These are phyloP conservation scores for Pipra filicauda DNA, from an alignment of 2,113 vertebrate genomes.

Conservation along the genomic window DNA sequence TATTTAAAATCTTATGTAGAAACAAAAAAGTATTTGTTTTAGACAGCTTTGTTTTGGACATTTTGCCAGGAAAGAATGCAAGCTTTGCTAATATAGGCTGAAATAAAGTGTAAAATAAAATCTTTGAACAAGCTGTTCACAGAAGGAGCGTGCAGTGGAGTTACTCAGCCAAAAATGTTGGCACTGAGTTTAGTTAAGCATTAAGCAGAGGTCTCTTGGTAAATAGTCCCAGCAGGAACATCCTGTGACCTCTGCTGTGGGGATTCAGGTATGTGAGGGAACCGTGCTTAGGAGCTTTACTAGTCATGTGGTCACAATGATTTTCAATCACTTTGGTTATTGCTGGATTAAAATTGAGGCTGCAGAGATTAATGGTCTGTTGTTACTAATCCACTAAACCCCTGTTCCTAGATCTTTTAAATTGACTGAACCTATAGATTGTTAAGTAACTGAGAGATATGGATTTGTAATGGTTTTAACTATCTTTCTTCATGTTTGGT, in stretches of 20 bases:
- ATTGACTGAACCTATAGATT: conserved; percentile 68
- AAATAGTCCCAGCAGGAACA: conserved; percentile 17
- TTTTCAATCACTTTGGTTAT: conserved; percentile 65
- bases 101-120: not conserved
- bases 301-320: conserved; percentile 28
- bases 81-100: not conserved
- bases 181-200: not conserved
- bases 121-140: not conserved
- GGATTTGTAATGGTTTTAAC: conserved; percentile 35
- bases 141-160: not conserved
- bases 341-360: conserved; percentile 74
- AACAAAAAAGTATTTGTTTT: conserved; percentile 16
- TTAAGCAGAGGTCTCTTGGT: not conserved
- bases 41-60: not conserved
- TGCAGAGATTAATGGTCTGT: conserved; percentile 77
- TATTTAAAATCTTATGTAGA: not conserved
- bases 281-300: conserved; percentile 44
- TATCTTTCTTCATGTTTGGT: not conserved
- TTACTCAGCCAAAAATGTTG: not conserved
- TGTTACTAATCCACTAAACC: conserved; percentile 76
- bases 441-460: conserved; percentile 38
- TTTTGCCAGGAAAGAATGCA: not conserved
- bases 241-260: conserved; percentile 6
- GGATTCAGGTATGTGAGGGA: conserved; percentile 47
- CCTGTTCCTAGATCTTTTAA: conserved; percentile 59